These are phyloP conservation scores for Drosophila merina DNA, from an alignment of 2,888 invertebrate genomes.

Conservation along the genomic window DNA sequence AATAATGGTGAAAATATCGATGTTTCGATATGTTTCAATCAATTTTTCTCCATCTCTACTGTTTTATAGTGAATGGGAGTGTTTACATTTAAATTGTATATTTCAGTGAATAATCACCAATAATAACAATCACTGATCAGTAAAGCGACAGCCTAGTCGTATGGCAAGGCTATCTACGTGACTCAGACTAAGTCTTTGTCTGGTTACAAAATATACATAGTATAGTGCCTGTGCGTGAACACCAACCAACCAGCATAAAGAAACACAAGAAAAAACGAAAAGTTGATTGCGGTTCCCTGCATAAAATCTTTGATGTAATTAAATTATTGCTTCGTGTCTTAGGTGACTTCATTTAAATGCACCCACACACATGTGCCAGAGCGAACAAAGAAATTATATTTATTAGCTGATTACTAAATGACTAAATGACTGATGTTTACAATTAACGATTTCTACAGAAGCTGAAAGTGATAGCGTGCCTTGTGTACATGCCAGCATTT, in stretches of 20 bases:
- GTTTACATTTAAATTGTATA: constrained; percentile 40
- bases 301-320: constrained; percentile 23
- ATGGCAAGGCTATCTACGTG: constrained; percentile 11
- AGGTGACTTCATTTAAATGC: constrained; percentile 29
- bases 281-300: constrained; percentile 3
- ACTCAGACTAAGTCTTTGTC: constrained; percentile 1
- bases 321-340: constrained; percentile 8
- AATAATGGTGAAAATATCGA: no score
- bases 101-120: constrained; percentile 27
- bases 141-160: neutral
- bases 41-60: neutral
- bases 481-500: constrained; percentile 13
- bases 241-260: constrained; percentile 3
- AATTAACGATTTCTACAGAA: constrained; percentile 31
- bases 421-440: constrained; percentile 31
- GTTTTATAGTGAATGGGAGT: constrained; percentile 21
- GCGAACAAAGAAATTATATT: constrained; percentile 32
- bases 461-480: constrained; percentile 23
- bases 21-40: no score
- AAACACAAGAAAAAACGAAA: constrained; percentile 8
- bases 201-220: neutral
- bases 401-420: constrained; percentile 16
- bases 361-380: constrained; percentile 1
- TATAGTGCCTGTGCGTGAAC: neutral
- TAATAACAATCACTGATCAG: constrained; percentile 24